Evolutionary conservation across 2,797 vertebrate species (phyloP), one percentile per base, ranked within the genome.

Genomic region (Simalia tracyae): DNA sequence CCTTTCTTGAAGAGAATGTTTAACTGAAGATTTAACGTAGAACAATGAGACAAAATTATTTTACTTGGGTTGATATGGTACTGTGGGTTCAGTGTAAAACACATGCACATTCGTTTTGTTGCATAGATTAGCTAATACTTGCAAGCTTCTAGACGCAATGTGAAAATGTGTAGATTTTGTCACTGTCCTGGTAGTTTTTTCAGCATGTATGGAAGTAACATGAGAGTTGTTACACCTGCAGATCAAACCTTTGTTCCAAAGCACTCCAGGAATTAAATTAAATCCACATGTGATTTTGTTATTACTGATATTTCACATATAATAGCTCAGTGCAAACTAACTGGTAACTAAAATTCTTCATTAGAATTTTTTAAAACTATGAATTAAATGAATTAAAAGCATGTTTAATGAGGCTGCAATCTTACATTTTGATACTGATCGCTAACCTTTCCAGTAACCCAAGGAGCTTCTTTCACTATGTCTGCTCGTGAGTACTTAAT

Each of bases 301-400:
- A 2, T 88, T 92, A 64, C 64, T 26, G 42, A 7, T 88, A 7
- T 28, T 17, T 2, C 54, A 31, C 68, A 64, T 86, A 68, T 89
- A 92, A 91, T 93, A 86, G 60, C 63, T 91, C 15, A 86, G 7
- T 85, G 4, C 87, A 66, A 17, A 5, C 87, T 92, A 86, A 54
- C 1, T 0, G 61, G 15, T 90, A 63, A 89, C 91, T 90, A 90
- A 68, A 94, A 68, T 28, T 50, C 24, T 91, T 93, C 91, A 76
- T 91, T 93, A 31, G n/a, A 46, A 63, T 90, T 95, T 94, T 68
- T 89, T 19, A 56, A 56, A 95, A 31, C 87, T 86, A 84, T 19
- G 14, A 5, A n/a, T 61, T 42, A 72, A 76, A n/a, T 89, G 93
- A 93, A 87, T 94, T 88, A 89, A 26, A 90, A 86, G 90, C 59